Evolutionary conservation across 2,797 vertebrate genomes (phyloP), one percentile per base, ranked within the genome.

Genomic region (Pterois miles): DNA sequence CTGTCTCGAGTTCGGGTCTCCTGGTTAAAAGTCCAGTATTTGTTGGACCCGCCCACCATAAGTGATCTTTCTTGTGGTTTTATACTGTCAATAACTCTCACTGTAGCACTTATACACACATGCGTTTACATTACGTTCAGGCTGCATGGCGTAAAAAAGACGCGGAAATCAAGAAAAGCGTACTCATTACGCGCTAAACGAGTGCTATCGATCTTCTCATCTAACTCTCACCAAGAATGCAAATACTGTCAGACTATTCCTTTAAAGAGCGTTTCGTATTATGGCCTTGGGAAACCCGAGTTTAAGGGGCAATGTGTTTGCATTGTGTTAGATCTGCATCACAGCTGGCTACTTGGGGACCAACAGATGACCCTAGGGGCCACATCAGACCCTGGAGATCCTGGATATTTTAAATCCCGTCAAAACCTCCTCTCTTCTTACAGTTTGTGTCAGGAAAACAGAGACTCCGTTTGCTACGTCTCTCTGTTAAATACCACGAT

Each of bases 341-440:
- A 22, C 13, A 76, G 50, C 76, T 66, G 74, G 79, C 38, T 58
- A 20, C 52, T 66, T 69, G 43, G 71, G 63, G 78, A 78, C 76
- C 76, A 76, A 68, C 2, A 11, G 31, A 31, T 29, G 22, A 57
- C 27, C 53, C 13, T 40, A 33, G 16, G 53, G 31, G 58, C 53
- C 54, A 50, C 57, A 34, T 50, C 5, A 16, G 22, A 58, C 31
- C 27, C 1, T 4, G 7, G 22, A 66, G 4, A 54, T 65, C 6
- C 7, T 40, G 6, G 4, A 53, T 56, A 25, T 71, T 74, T 59
- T 1, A 23, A 72, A 60, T 50, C 38, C 5, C 14, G 3, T 53
- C 16, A 59, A 18, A 67, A 40, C 36, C 31, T 5, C 14, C 25
- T 34, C n/a, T 50, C 48, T 50, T 58, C 25, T 33, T 18, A 9